Percentiles rank a stretch among this genome's conserved stretches.
Evolutionary conservation across 1,140 invertebrate species (phyloP).

Genomic region (Lasioglossum baleicum): DNA sequence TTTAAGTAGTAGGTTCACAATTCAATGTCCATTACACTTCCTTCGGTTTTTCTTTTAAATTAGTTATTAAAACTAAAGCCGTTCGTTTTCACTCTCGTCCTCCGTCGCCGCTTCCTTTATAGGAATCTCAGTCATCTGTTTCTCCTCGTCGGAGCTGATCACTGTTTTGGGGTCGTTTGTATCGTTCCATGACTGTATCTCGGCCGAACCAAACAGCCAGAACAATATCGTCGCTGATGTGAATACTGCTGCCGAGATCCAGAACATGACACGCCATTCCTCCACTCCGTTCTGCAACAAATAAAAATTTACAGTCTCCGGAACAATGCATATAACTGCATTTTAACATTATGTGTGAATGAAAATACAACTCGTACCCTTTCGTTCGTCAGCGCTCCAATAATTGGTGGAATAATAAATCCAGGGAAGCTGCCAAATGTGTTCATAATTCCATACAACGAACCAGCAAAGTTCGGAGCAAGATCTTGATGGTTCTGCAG

Average conservation of each 20-base stretch:
- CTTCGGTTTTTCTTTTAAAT: constrained; percentile 1
- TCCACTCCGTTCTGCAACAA: constrained; percentile 85
- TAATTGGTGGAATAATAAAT: constrained; percentile 86
- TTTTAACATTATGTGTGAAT: no score
- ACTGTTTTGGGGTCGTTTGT: constrained; percentile 35
- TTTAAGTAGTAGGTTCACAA: constrained; percentile 12
- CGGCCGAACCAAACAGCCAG: constrained; percentile 84
- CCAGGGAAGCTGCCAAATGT: constrained; percentile 87
- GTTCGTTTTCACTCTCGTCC: constrained; percentile 71
- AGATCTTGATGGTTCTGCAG: constrained; percentile 92
- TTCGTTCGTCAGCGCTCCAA: constrained; percentile 84
- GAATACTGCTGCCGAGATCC: constrained; percentile 86
- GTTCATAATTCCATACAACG: constrained; percentile 87
- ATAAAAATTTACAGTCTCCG: neutral
- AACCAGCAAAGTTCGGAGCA: constrained; percentile 89
- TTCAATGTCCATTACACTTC: constrained; percentile 3
- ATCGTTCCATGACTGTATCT: constrained; percentile 85
- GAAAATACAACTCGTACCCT: constrained; percentile 77
- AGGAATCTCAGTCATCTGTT: constrained; percentile 63
- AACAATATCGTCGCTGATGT: constrained; percentile 85
- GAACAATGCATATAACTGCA: no score
- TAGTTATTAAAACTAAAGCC: constrained; percentile 61
- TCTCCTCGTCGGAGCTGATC: constrained; percentile 62
- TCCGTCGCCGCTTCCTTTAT: constrained; percentile 48
- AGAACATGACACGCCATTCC: constrained; percentile 89